These are phyloP conservation scores for Epistrophella euchroma DNA, from an alignment of 2,888 invertebrate genomes.

Conservation along the genomic window DNA sequence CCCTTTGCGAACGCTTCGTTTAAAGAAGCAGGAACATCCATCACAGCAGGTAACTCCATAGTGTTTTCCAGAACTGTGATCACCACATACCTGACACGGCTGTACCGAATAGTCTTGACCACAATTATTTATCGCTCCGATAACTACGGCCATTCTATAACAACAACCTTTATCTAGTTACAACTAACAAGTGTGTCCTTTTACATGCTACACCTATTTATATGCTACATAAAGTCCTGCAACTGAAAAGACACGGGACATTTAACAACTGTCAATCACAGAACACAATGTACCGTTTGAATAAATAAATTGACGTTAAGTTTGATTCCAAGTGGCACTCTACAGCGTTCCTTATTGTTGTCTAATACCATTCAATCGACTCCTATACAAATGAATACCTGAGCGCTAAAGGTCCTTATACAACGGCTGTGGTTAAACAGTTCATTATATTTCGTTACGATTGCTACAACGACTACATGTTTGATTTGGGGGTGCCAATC, in stretches of 20 bases:
- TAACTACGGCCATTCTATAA: slow-evolving; percentile 26
- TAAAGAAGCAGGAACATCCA: slow-evolving; percentile 95
- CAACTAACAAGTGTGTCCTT: slow-evolving; percentile 32
- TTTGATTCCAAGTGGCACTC: slow-evolving; percentile 60
- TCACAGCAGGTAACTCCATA: slow-evolving; percentile 94
- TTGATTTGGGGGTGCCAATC: slow-evolving; percentile 45
- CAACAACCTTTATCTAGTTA: slow-evolving; percentile 21
- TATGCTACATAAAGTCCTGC: slow-evolving; percentile 33
- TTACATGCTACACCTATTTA: slow-evolving; percentile 38
- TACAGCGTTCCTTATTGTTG: slow-evolving; percentile 39
- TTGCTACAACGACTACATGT: slow-evolving; percentile 52
- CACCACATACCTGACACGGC: slow-evolving; percentile 91
- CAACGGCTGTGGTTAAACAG: slow-evolving; percentile 48
- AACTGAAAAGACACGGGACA: slow-evolving; percentile 42
- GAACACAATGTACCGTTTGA: slow-evolving; percentile 64
- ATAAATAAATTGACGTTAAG: slow-evolving; percentile 70
- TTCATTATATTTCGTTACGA: slow-evolving; percentile 58
- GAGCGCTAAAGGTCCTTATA: slow-evolving; percentile 13
- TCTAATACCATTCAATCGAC: slow-evolving; percentile 49
- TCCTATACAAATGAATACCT: slow-evolving; percentile 46
- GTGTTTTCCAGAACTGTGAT: slow-evolving; percentile 93
- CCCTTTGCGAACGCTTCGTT: slow-evolving; percentile 90
- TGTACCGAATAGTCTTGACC: slow-evolving; percentile 80
- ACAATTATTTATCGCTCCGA: slow-evolving; percentile 41
- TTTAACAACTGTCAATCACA: slow-evolving; percentile 71